Evolutionary conservation across 2,888 invertebrate genomes (phyloP).

Genomic region (Drosophila neutralis): DNA sequence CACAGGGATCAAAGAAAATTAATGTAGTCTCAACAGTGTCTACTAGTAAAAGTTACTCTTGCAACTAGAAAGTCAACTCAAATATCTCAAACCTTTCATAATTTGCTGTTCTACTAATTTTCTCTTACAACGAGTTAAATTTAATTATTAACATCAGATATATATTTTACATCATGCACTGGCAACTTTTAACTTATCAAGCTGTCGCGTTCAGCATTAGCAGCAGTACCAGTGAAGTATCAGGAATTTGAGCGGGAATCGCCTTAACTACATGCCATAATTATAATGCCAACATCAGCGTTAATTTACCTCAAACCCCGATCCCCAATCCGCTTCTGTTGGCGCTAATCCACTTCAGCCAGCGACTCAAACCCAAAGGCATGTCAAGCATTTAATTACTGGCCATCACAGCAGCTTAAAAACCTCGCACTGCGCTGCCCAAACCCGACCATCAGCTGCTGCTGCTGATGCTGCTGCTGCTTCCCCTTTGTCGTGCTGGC

Average conservation of each 20-base stretch:
- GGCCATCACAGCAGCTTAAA: conserved; percentile 74
- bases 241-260: conserved; percentile 33
- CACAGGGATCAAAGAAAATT: background rate
- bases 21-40: background rate
- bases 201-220: conserved; percentile 39
- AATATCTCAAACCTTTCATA: background rate
- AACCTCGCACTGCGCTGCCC: conserved; percentile 29
- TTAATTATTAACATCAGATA: conserved; percentile 42
- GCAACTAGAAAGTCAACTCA: background rate
- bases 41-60: background rate
- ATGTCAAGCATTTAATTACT: conserved; percentile 79
- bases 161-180: conserved; percentile 3
- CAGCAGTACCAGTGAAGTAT: background rate
- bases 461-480: background rate
- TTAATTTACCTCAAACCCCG: conserved; percentile 58
- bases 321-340: conserved; percentile 22
- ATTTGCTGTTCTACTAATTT: background rate
- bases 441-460: background rate
- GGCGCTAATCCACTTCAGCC: conserved; percentile 49
- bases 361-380: conserved; percentile 57
- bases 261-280: conserved; percentile 69
- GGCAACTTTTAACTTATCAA: conserved; percentile 22
- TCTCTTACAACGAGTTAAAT: conserved; percentile 22
- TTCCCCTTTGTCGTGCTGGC: conserved; percentile 21
- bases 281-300: conserved; percentile 74